Conservation (phyloP, 2,888 invertebrate genomes). For the Mimumesa dahlbomi region DNA sequence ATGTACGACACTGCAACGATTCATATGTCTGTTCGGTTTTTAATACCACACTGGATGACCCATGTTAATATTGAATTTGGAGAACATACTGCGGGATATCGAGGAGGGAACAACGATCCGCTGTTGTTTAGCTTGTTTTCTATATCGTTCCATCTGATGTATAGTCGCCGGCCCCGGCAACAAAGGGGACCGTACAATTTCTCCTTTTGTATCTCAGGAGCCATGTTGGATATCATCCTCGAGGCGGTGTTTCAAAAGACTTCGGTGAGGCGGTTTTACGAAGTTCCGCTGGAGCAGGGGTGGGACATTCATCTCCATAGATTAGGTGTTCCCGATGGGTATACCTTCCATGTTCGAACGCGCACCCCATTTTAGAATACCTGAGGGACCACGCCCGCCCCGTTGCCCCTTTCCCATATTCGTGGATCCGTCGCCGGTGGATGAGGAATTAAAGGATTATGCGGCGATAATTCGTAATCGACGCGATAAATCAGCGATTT, state of each 20-base stretch:
- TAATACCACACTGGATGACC: too few species aligned
- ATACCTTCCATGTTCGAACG: constrained; percentile 46
- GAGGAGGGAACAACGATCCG: constrained; percentile 24
- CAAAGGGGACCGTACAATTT: constrained; percentile 45
- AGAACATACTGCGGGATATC: too few species aligned
- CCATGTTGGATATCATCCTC: constrained; percentile 48
- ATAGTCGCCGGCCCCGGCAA: constrained; percentile 16
- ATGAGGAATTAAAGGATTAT: constrained; percentile 11
- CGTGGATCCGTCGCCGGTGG: background rate
- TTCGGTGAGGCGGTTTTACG: constrained; percentile 29
- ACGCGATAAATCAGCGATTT: constrained; percentile 9
- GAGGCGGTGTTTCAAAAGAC: constrained; percentile 58
- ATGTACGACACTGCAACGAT: too few species aligned
- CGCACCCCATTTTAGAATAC: constrained; percentile 54
- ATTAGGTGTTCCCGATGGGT: constrained; percentile 59
- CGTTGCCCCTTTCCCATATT: constrained; percentile 19
- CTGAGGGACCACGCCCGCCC: constrained; percentile 69
- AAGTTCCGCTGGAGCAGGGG: constrained; percentile 45
- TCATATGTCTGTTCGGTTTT: too few species aligned
- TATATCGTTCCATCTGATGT: constrained; percentile 35
- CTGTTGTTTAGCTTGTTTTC: constrained; percentile 45
- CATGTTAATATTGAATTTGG: too few species aligned
- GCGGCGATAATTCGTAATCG: constrained; percentile 28
- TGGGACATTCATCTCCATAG: constrained; percentile 67
- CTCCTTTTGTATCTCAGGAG: constrained; percentile 48